phyloP scores from a whole-genome alignment of 1,140 invertebrate genomes.

The Drosophila equinoxialis region DNA sequence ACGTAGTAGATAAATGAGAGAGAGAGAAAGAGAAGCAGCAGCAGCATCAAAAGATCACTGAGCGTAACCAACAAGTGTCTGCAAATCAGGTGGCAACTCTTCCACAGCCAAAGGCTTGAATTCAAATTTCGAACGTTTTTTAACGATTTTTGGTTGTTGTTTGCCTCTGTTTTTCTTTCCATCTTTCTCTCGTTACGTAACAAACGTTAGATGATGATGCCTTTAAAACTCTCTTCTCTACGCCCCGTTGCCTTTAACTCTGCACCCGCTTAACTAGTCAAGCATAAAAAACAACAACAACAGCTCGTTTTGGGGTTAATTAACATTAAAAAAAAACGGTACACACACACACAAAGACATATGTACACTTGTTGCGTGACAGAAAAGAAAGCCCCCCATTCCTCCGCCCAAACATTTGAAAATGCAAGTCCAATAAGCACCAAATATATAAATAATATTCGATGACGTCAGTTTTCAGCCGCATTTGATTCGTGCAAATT shows the following conservation, averaged over 20 bases:
- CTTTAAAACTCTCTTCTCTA: slow-evolving; percentile 38
- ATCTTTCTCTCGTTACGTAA: slow-evolving; percentile 58
- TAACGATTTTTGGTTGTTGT: slow-evolving; percentile 27
- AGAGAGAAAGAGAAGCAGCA: neutral
- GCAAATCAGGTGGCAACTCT: slow-evolving; percentile 60
- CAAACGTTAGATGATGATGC: slow-evolving; percentile 25
- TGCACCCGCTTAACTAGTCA: slow-evolving; percentile 70
- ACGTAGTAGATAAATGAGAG: neutral
- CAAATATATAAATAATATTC: slow-evolving; percentile 42
- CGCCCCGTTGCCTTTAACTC: slow-evolving; percentile 37
- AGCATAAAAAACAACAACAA: slow-evolving; percentile 48
- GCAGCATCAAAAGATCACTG: slow-evolving; percentile 47
- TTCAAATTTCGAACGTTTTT: slow-evolving; percentile 57
- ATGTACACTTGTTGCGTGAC: slow-evolving; percentile 70
- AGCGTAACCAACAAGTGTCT: slow-evolving; percentile 67
- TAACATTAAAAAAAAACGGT: slow-evolving; percentile 69
- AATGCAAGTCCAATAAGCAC: slow-evolving; percentile 10
- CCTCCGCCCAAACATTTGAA: neutral
- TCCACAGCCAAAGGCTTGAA: slow-evolving; percentile 19
- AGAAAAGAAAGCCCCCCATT: slow-evolving; percentile 8
- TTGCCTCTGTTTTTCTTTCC: neutral
- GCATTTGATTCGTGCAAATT: slow-evolving; percentile 61
- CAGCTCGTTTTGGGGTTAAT: slow-evolving; percentile 61
- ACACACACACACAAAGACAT: slow-evolving; percentile 44
- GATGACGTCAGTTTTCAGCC: slow-evolving; percentile 44